Evolutionary conservation across 2,113 vertebrate species (phyloP).

Genomic region (Mormoops blainvillei): DNA sequence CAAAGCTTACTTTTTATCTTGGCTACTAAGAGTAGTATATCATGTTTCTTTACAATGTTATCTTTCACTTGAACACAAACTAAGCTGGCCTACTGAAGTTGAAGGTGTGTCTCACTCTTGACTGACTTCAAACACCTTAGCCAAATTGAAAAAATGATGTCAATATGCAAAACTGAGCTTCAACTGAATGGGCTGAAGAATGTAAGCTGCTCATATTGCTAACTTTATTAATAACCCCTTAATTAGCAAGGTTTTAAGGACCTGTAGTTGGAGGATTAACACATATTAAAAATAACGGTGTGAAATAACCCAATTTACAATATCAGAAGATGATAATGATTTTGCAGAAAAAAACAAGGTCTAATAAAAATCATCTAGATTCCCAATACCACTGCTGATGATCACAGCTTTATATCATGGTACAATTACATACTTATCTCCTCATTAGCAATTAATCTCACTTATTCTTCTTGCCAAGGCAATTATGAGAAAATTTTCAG

Average conservation of each 20-base stretch:
- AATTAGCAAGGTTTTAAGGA: conserved; percentile 79
- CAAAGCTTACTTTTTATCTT: neutral
- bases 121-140: conserved; percentile 57
- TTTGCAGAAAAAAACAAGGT: conserved; percentile 73
- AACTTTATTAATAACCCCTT: conserved; percentile 77
- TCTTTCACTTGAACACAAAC: conserved; percentile 45
- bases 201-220: conserved; percentile 74
- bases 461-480: conserved; percentile 79
- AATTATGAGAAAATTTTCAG: conserved; percentile 79
- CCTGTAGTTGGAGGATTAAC: conserved; percentile 75
- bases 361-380: conserved; percentile 72
- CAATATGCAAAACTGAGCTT: conserved; percentile 70
- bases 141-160: conserved; percentile 68
- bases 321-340: conserved; percentile 78
- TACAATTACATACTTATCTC: conserved; percentile 80
- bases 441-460: conserved; percentile 83
- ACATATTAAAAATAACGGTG: conserved; percentile 76
- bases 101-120: conserved; percentile 59
- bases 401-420: conserved; percentile 74
- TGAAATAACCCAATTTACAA: conserved; percentile 79
- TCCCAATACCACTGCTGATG: conserved; percentile 76
- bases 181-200: conserved; percentile 72
- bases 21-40: neutral
- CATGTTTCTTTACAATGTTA: neutral
- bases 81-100: neutral